A percentile compares a stretch with the other conserved stretches of the same genome.
Conservation (phyloP, 2,797 vertebrate genomes). For the Acanthurus leucopareius region DNA sequence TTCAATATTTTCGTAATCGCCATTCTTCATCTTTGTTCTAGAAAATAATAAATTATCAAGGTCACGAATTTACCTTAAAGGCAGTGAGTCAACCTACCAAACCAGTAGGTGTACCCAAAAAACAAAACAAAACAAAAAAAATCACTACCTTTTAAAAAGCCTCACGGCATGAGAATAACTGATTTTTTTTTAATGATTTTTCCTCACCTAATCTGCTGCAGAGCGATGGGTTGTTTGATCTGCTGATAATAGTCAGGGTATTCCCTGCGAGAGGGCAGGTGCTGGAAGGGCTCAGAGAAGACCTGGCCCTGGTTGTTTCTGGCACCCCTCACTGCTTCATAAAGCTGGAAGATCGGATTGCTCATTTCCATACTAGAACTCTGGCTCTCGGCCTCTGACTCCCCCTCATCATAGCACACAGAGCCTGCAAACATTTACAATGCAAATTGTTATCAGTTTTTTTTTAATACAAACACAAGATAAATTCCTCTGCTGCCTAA, state of each 20-base stretch:
- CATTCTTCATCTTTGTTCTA: constrained; percentile 96
- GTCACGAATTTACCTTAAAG: background rate
- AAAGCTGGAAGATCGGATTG: constrained; percentile 96
- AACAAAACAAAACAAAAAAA: background rate
- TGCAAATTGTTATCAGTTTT: background rate
- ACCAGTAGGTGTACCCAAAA: background rate
- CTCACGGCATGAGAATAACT: background rate
- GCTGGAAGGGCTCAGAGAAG: constrained; percentile 96
- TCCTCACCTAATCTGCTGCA: constrained; percentile 94
- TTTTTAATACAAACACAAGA: background rate
- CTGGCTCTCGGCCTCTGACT: constrained; percentile 95
- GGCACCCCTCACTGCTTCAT: constrained; percentile 93
- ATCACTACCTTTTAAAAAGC: background rate
- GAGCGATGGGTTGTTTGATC: constrained; percentile 94
- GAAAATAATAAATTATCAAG: constrained; percentile 14
- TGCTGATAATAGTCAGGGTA: constrained; percentile 99
- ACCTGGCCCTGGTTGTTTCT: constrained; percentile 96
- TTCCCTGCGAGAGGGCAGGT: constrained; percentile 95
- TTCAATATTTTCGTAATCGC: constrained; percentile 94
- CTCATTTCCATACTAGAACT: constrained; percentile 93
- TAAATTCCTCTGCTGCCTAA: background rate
- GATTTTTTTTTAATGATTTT: background rate
- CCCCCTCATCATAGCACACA: constrained; percentile 94
- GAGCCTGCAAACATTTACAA: constrained; percentile 83
- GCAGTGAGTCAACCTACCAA: background rate